These are phyloP conservation scores for Ornithorhynchus anatinus DNA, from an alignment of 2,113 vertebrate species.

Conservation along the genomic window DNA sequence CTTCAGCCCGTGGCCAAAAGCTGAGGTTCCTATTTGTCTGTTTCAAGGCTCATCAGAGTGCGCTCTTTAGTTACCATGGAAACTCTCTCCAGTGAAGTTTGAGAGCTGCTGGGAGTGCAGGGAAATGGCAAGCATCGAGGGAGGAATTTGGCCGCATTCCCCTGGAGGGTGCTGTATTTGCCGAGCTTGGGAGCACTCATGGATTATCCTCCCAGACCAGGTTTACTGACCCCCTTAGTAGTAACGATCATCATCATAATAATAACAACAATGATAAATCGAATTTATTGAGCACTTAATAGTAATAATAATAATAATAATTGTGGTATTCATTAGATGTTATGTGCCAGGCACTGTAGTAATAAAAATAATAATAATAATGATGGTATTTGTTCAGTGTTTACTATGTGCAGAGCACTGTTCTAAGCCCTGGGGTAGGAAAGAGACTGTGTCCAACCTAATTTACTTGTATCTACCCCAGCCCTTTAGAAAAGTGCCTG, in stretches of 20 bases:
- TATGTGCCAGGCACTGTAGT: too few relatives aligned
- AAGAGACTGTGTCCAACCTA: too few relatives aligned
- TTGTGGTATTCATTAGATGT: too few relatives aligned
- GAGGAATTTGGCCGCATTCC: constrained; percentile 54
- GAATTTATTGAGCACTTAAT: too few relatives aligned
- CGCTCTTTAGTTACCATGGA: constrained; percentile 70
- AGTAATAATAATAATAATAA: too few relatives aligned
- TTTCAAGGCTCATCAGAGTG: constrained; percentile 62
- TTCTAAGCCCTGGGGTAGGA: too few relatives aligned
- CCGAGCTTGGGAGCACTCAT: neutral
- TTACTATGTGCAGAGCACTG: too few relatives aligned
- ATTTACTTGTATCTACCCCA: too few relatives aligned
- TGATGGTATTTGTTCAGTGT: too few relatives aligned
- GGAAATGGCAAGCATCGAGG: constrained; percentile 49
- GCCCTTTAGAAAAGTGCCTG: too few relatives aligned
- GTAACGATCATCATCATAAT: constrained; percentile 1
- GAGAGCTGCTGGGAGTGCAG: constrained; percentile 43
- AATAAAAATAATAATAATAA: too few relatives aligned
- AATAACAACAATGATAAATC: too few relatives aligned
- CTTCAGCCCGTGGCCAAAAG: constrained; percentile 58
- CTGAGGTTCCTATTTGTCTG: constrained; percentile 61
- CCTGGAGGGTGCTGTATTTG: neutral
- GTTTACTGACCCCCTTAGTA: constrained; percentile 19
- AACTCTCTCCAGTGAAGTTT: constrained; percentile 62
- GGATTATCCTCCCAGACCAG: constrained; percentile 35